Conservation (phyloP, 2,888 invertebrate species). For the Rhogogaster chlorosoma region DNA sequence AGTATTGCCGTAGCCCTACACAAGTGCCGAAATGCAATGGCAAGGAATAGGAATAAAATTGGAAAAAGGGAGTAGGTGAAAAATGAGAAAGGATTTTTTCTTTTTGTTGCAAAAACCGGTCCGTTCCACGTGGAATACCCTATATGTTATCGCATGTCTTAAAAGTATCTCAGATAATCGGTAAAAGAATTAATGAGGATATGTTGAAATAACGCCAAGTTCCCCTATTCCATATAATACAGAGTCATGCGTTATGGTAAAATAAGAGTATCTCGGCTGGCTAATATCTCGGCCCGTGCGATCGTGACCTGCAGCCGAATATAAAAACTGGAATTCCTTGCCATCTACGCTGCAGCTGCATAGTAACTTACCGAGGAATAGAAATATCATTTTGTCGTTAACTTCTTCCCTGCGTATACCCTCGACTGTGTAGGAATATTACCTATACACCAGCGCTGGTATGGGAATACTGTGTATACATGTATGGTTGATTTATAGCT, state of each 20-base stretch:
- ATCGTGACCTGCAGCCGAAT: constrained; percentile 57
- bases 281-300: constrained; percentile 17
- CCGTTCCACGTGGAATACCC: no score
- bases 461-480: not conserved
- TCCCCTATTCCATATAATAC: constrained; percentile 55
- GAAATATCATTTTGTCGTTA: constrained; percentile 64
- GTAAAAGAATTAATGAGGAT: constrained; percentile 43
- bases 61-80: no score
- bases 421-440: not conserved
- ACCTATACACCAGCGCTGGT: not conserved
- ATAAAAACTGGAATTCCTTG: constrained; percentile 58
- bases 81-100: no score
- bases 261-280: not conserved
- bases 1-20: no score
- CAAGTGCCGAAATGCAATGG: no score
- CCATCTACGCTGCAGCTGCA: constrained; percentile 52
- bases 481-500: constrained; percentile 18
- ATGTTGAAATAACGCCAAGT: constrained; percentile 58
- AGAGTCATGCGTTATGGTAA: not conserved
- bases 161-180: no score
- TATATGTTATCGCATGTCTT: no score
- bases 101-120: no score
- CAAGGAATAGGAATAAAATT: no score
- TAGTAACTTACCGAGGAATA: constrained; percentile 68
- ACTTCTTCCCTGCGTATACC: constrained; percentile 41